These are phyloP conservation scores for Carollia perspicillata DNA, from an alignment of 2,113 vertebrate genomes.

Conservation along the genomic window DNA sequence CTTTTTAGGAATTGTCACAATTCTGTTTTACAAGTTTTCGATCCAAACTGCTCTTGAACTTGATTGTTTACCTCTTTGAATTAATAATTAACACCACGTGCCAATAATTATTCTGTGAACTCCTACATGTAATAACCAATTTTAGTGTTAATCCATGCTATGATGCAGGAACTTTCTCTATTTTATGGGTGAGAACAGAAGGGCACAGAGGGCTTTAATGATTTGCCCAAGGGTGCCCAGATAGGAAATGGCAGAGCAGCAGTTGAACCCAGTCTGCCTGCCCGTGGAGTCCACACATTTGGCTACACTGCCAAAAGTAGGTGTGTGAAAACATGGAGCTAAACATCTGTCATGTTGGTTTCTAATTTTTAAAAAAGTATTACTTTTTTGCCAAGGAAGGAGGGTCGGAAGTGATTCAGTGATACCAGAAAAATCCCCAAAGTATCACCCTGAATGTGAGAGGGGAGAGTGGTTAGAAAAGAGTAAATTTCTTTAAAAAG, in stretches of 20 bases:
- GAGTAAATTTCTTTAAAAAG: neutral
- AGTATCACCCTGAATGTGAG: neutral
- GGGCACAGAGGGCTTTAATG: neutral
- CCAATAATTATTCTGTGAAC: neutral
- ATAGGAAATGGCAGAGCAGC: neutral
- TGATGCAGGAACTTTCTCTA: neutral
- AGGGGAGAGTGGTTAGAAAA: neutral
- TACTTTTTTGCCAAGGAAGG: neutral
- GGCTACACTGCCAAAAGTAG: neutral
- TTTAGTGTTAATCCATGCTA: neutral
- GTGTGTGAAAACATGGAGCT: neutral
- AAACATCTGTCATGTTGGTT: neutral
- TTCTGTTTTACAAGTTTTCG: neutral
- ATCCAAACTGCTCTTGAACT: neutral
- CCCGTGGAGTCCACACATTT: neutral
- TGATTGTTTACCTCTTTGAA: neutral
- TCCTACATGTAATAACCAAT: neutral
- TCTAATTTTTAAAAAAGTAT: neutral
- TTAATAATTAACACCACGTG: neutral
- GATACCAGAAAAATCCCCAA: neutral
- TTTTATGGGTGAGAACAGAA: neutral
- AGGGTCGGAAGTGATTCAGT: neutral
- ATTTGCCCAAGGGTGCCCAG: neutral
- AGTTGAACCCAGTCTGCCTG: neutral
- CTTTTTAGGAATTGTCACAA: slow-evolving; percentile 3